Conservation (phyloP, 2,797 vertebrate species). For the Falco naumanni region DNA sequence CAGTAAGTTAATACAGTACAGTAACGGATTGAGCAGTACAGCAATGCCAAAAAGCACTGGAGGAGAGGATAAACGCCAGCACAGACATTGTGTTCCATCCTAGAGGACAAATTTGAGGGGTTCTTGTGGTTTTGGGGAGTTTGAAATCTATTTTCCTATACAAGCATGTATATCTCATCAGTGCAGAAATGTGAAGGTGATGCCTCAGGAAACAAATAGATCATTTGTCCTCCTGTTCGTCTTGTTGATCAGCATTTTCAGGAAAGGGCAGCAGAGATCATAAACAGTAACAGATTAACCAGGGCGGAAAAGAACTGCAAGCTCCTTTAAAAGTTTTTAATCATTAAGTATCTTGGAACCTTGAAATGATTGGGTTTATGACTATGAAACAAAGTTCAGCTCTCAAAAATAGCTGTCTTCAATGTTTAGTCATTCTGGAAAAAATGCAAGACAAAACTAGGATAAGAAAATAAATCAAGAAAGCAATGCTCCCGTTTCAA, state of each 20-base stretch:
- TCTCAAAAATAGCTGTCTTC: background rate
- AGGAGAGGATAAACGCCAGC: background rate
- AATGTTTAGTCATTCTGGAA: background rate
- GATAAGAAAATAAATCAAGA: background rate
- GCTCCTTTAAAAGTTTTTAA: background rate
- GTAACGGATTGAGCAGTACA: background rate
- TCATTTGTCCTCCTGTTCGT: background rate
- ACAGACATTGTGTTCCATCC: background rate
- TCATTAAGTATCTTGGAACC: background rate
- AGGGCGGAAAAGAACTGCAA: background rate
- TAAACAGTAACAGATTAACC: background rate
- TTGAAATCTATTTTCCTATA: background rate
- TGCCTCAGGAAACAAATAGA: background rate
- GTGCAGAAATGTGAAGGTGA: background rate
- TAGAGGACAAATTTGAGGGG: background rate
- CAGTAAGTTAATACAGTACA: background rate
- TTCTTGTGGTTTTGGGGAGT: background rate
- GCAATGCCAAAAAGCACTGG: background rate
- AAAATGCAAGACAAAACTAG: background rate
- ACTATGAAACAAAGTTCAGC: background rate
- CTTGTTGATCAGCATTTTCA: background rate
- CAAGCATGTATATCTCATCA: fast-evolving
- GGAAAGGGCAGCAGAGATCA: background rate
- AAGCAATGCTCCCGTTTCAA: background rate
- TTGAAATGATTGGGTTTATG: background rate